Conservation (phyloP, 2,113 vertebrate genomes). For the Pteronura brasiliensis region DNA sequence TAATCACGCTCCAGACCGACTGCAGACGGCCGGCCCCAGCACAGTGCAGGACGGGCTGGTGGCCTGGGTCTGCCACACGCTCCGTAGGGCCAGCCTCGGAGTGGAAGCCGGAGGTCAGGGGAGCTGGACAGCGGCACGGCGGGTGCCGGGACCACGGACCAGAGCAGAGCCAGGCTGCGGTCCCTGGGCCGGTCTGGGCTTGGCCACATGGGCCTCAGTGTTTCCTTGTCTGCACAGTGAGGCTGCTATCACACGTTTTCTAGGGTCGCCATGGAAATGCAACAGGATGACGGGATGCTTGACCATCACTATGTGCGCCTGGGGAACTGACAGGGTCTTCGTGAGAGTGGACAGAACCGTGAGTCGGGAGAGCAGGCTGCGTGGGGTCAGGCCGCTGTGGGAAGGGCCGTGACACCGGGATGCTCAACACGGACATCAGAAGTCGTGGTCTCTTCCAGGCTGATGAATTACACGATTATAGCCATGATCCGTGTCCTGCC, state of each 20-base stretch:
- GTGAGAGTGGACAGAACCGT: too few species aligned
- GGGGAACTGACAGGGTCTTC: accelerated
- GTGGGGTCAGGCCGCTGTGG: accelerated
- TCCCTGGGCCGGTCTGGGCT: neutral
- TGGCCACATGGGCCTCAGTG: neutral
- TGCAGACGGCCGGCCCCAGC: too few species aligned
- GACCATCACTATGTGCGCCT: accelerated
- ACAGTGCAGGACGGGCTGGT: neutral
- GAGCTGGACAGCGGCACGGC: accelerated
- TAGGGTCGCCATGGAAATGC: accelerated
- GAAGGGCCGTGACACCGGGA: accelerated
- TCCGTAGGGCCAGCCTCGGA: neutral
- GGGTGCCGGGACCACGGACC: neutral
- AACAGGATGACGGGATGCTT: accelerated
- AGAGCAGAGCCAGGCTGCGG: neutral
- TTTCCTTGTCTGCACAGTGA: accelerated
- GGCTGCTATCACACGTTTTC: accelerated
- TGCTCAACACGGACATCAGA: accelerated
- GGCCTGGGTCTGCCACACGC: neutral
- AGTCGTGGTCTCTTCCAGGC: neutral
- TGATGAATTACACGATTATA: neutral
- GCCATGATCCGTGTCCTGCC: accelerated
- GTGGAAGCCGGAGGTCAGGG: neutral
- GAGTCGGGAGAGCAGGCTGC: too few species aligned
- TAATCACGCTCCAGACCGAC: too few species aligned